phyloP scores from a whole-genome alignment of 1,140 invertebrate genomes.

The Manduca sexta region DNA sequence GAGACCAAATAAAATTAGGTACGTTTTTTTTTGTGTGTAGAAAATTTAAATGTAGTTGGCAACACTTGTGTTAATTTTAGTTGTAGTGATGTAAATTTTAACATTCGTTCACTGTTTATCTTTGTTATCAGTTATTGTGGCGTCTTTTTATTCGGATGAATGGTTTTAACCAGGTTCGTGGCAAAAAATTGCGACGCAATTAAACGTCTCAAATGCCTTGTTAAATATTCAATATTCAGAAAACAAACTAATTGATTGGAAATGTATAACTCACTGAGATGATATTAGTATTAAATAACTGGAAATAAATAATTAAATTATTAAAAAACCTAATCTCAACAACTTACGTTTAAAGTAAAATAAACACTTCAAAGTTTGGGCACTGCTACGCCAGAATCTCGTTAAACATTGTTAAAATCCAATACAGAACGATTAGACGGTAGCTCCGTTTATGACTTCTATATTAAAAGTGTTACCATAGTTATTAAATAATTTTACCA shows the following conservation, averaged over 20 bases:
- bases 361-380: too few species aligned
- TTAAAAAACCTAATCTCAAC: too few species aligned
- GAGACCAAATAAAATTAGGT: constrained; percentile 72
- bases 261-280: too few species aligned
- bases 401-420: too few species aligned
- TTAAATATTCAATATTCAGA: too few species aligned
- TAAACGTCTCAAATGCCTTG: not conserved
- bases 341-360: too few species aligned
- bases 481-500: constrained; percentile 54
- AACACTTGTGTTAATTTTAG: constrained; percentile 52
- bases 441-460: constrained; percentile 19
- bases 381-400: too few species aligned
- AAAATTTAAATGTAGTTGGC: constrained; percentile 35
- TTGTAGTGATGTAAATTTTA: constrained; percentile 68
- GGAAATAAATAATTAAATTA: too few species aligned
- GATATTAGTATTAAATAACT: too few species aligned
- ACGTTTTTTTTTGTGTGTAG: constrained; percentile 32
- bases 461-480: constrained; percentile 65
- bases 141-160: not conserved
- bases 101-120: constrained; percentile 27
- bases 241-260: too few species aligned
- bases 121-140: not conserved
- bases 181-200: not conserved
- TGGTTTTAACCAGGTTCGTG: not conserved
- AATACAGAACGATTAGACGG: too few species aligned